A percentile compares a stretch with the other conserved stretches of the same genome.
phyloP scores from a whole-genome alignment of 2,113 vertebrate genomes.

The Urocynchramus pylzowi region DNA sequence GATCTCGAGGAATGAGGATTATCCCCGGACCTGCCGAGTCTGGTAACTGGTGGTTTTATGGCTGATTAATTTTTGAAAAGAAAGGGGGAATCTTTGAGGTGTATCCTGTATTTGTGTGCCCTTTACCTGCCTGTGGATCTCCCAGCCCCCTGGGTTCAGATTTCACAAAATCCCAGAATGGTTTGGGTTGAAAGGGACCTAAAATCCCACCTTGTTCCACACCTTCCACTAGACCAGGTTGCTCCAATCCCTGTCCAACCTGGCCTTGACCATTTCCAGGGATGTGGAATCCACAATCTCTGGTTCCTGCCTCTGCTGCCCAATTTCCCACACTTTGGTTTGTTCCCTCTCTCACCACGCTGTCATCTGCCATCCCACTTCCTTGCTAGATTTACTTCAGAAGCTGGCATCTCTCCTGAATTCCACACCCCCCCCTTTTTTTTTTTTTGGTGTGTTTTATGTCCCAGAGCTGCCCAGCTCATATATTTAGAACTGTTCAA shows the following conservation, averaged over 20 bases:
- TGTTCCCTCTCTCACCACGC: background rate
- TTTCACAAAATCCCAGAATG: background rate
- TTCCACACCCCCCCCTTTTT: background rate
- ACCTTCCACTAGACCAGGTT: background rate
- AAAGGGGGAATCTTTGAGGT: background rate
- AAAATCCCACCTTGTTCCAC: background rate
- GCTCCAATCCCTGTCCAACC: background rate
- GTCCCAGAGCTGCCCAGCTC: background rate
- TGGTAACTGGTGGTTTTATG: conserved; percentile 74
- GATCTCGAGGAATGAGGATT: conserved; percentile 91
- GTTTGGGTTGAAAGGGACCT: background rate
- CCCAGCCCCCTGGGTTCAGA: background rate
- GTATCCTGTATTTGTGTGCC: background rate
- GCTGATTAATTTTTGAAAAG: rapidly evolving
- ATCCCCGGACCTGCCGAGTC: conserved; percentile 88
- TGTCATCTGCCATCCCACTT: background rate
- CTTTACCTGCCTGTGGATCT: background rate
- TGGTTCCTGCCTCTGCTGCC: background rate
- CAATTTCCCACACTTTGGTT: rapidly evolving
- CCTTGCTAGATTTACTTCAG: background rate
- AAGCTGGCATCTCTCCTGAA: background rate
- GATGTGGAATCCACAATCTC: background rate
- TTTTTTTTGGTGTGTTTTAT: background rate
- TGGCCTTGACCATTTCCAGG: background rate
- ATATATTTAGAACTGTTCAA: background rate